Evolutionary conservation across 2,888 invertebrate genomes (phyloP).

Genomic region (Machimus atricapillus): DNA sequence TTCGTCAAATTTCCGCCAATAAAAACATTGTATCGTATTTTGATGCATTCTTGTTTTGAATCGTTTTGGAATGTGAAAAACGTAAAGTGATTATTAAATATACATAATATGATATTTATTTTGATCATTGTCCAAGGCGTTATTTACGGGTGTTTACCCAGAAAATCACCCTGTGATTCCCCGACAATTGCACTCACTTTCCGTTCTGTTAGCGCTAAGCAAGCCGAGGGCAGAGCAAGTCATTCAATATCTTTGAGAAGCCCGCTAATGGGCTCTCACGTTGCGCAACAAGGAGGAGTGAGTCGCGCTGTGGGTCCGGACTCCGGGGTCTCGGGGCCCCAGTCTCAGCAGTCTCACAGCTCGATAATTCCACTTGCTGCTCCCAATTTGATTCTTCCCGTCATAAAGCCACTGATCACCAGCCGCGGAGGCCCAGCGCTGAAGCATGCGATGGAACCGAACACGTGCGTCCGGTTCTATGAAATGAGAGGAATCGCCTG

Average conservation of each 20-base stretch:
- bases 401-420: not conserved
- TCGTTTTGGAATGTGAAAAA: not conserved
- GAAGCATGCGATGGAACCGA: slow-evolving; percentile 35
- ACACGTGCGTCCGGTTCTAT: slow-evolving; percentile 49
- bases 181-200: not conserved
- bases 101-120: not conserved
- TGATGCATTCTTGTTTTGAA: not conserved
- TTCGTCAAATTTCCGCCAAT: no score
- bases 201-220: not conserved
- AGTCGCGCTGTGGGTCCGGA: not conserved
- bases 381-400: slow-evolving; percentile 41
- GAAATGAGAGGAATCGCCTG: slow-evolving; percentile 9
- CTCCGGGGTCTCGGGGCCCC: not conserved
- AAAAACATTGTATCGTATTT: not conserved
- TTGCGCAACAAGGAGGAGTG: not conserved
- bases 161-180: not conserved
- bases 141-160: not conserved
- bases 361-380: slow-evolving; percentile 43
- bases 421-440: not conserved
- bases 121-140: not conserved
- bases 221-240: not conserved
- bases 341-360: not conserved
- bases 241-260: not conserved
- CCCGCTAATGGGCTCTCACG: not conserved
- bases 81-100: not conserved